Percentiles rank a stretch among this genome's conserved stretches.
phyloP scores from a whole-genome alignment of 2,888 invertebrate species.

The Sinhomidia bicolor region DNA sequence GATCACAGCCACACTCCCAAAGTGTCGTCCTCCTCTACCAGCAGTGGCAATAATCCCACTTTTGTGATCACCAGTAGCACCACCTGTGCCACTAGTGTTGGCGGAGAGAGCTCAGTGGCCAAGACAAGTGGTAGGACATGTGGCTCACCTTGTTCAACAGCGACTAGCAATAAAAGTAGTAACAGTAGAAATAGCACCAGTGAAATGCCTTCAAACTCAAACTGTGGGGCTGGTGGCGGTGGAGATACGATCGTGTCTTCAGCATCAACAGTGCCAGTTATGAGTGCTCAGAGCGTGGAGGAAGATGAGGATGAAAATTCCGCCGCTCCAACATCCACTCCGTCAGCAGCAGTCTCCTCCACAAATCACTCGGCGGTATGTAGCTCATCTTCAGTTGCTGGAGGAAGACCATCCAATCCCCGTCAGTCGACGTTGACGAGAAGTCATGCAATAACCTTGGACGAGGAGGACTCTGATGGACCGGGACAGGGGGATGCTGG shows the following conservation, averaged over 20 bases:
- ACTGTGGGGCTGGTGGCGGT: constrained; percentile 1
- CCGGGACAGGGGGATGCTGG: not conserved
- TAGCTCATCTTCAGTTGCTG: not conserved
- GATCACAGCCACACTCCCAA: constrained; percentile 14
- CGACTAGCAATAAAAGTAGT: constrained; percentile 41
- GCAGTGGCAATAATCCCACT: constrained; percentile 47
- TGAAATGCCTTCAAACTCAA: constrained; percentile 65
- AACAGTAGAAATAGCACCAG: not conserved
- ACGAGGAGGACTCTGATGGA: constrained; percentile 66
- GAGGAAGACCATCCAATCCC: constrained; percentile 46
- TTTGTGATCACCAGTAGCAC: constrained; percentile 60
- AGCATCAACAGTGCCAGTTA: not conserved
- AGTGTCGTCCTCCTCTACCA: constrained; percentile 12
- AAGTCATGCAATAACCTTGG: constrained; percentile 68
- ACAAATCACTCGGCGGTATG: not conserved
- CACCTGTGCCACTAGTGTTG: not conserved
- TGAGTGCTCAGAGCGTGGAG: constrained; percentile 44
- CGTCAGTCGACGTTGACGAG: constrained; percentile 61
- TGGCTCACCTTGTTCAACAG: not conserved
- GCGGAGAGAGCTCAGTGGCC: not conserved
- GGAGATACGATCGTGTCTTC: not conserved
- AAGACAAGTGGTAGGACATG: constrained; percentile 5
- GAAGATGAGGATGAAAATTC: constrained; percentile 39
- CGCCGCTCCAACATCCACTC: not conserved
- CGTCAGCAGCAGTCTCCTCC: not conserved